A percentile compares a stretch with the other conserved stretches of the same genome.
These are phyloP conservation scores for Neodon shergylaensis DNA, from an alignment of 2,113 vertebrate genomes.

Conservation along the genomic window DNA sequence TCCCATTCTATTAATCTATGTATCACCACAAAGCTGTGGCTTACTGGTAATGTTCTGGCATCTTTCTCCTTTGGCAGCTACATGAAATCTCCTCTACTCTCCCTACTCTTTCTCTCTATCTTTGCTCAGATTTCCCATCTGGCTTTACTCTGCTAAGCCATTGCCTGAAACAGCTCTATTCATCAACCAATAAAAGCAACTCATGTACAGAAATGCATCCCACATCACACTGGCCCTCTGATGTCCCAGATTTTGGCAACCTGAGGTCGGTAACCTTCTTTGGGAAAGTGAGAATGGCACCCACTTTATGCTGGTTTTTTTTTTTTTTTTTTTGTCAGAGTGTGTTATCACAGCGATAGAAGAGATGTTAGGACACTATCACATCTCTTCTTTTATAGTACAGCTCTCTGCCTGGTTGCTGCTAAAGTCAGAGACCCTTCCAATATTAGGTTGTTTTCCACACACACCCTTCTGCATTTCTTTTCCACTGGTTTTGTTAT, in stretches of 20 bases:
- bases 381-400: background rate
- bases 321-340: background rate
- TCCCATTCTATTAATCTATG: no score
- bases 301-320: background rate
- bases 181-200: no score
- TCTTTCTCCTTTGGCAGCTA: no score
- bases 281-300: background rate
- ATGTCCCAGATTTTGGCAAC: background rate
- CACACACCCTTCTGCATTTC: background rate
- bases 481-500: background rate
- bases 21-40: no score
- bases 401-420: background rate
- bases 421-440: background rate
- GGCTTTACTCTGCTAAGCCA: no score
- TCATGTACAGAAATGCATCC: no score
- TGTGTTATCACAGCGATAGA: background rate
- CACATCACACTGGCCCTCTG: background rate
- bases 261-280: background rate
- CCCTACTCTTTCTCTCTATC: no score
- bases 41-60: no score
- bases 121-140: no score
- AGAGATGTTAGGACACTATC: background rate
- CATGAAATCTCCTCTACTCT: no score
- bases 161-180: no score
- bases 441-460: background rate